Percentiles rank a stretch among this genome's conserved stretches.
Evolutionary conservation across 2,113 vertebrate genomes (phyloP).

Genomic region (Psettodes erumei): DNA sequence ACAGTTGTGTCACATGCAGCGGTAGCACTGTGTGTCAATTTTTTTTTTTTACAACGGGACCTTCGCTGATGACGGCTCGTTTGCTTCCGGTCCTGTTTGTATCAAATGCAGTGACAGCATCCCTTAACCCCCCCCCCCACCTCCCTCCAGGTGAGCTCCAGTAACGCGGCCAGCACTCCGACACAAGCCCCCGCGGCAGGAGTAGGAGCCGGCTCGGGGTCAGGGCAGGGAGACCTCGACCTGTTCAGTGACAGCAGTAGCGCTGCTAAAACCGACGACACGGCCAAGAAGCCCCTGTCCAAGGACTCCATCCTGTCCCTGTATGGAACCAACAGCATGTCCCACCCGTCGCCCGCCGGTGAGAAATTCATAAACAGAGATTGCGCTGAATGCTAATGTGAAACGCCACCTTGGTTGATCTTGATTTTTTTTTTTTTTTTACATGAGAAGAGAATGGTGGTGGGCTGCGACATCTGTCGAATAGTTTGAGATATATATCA

Average conservation of each 20-base stretch:
- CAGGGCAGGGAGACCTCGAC: slow-evolving; percentile 91
- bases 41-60: too few species aligned
- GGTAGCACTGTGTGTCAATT: too few species aligned
- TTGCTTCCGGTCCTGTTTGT: too few species aligned
- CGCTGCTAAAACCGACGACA: slow-evolving; percentile 89
- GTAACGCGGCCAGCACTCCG: slow-evolving; percentile 82
- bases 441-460: too few species aligned
- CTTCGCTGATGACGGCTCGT: too few species aligned
- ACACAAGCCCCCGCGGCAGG: slow-evolving; percentile 72
- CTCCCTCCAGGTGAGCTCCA: slow-evolving; percentile 84
- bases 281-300: slow-evolving; percentile 92
- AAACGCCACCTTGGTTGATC: background rate
- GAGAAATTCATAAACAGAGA: slow-evolving; percentile 10
- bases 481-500: background rate
- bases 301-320: slow-evolving; percentile 98
- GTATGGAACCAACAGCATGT: slow-evolving; percentile 91
- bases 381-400: background rate
- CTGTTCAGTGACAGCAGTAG: slow-evolving; percentile 84
- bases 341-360: slow-evolving; percentile 83
- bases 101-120: background rate
- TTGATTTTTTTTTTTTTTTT: background rate
- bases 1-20: too few species aligned
- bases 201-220: slow-evolving; percentile 62
- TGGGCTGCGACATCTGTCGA: too few species aligned
- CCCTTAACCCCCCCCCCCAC: background rate